Percentiles rank a stretch among this genome's conserved stretches.
These are phyloP conservation scores for Phenacoccus solenopsis DNA, from an alignment of 1,140 invertebrate species.

Conservation along the genomic window DNA sequence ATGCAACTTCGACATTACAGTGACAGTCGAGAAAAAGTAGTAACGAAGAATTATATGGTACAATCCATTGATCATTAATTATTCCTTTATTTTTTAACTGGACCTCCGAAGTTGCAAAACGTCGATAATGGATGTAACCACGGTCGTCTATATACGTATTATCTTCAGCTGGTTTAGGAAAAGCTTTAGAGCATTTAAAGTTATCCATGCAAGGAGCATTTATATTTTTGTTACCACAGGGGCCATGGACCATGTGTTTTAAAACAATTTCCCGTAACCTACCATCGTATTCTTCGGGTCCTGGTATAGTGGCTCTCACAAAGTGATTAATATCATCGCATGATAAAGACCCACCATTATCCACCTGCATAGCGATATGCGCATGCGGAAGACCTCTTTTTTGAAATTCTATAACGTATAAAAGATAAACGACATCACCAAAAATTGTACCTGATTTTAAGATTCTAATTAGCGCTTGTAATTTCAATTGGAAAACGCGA, in stretches of 20 bases:
- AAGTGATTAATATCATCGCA: not conserved
- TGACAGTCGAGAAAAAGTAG: constrained; percentile 30
- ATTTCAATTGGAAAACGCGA: constrained; percentile 22
- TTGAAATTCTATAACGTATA: constrained; percentile 36
- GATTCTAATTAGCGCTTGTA: constrained; percentile 21
- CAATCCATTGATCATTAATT: constrained; percentile 32
- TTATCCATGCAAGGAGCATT: constrained; percentile 17
- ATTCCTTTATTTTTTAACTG: constrained; percentile 18
- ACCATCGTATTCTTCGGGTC: not conserved
- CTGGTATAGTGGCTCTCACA: constrained; percentile 1
- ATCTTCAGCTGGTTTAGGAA: constrained; percentile 29
- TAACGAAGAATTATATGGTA: constrained; percentile 32
- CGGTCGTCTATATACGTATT: constrained; percentile 31
- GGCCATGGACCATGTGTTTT: constrained; percentile 33
- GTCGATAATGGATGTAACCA: constrained; percentile 34
- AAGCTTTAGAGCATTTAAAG: constrained; percentile 22
- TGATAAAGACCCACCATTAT: constrained; percentile 24
- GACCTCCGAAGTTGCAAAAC: constrained; percentile 15
- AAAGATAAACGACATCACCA: constrained; percentile 20
- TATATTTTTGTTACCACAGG: constrained; percentile 27
- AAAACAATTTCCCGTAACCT: constrained; percentile 27
- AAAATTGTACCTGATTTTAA: constrained; percentile 11
- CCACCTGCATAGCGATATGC: constrained; percentile 5
- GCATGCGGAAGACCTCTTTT: constrained; percentile 28
- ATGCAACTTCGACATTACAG: constrained; percentile 32